Evolutionary conservation across 2,888 invertebrate genomes (phyloP), one percentile per base, ranked within the genome.

Genomic region (Xiphydria camelus): DNA sequence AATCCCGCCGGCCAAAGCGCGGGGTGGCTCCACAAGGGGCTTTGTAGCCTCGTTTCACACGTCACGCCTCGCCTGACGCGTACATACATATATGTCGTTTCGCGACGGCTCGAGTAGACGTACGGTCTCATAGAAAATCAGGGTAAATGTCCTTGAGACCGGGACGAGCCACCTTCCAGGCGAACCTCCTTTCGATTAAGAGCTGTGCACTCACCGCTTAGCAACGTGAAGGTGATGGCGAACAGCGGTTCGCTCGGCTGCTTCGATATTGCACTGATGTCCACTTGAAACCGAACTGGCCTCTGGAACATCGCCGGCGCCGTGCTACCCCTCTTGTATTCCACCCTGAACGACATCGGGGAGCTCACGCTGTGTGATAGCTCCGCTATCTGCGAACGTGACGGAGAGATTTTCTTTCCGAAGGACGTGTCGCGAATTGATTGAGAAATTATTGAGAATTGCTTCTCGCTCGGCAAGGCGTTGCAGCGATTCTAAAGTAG

Each of bases 321-420:
- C 55, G 94, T 91, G 32, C 91, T 90, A 14, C 91, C 94, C 36
- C 98, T 81, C 72, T 95, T 94, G 79, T 98, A 99, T 75, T 99
- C 98, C 46, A 98, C 97, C 41, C 94, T 85, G 79, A 99, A 99
- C 23, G 96, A 95, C 84, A 95, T 95, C 36, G 98, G 96, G 53
- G 95, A 95, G 20, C 94, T 86, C n/a, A 99, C 98, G 68, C 94
- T 97, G 79, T 99, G 99, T 34, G 93, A 94, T 64, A 96, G 76
- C 77, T 96, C 95, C 10, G 94, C 91, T 84, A 96, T 94, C 94
- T 94, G 78, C 3, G 77, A 77, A 36, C 17, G 25, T 38, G 45
- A 45, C 34, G 14, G 15, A 15, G n/a, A n/a, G n/a, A n/a, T n/a
- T n/a, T n/a, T n/a, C n/a, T n/a, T n/a, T n/a, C n/a, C n/a, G n/a